Percentiles rank a stretch among this genome's conserved stretches.
phyloP scores from a whole-genome alignment of 2,888 invertebrate species.

The Crepidodera aurea region DNA sequence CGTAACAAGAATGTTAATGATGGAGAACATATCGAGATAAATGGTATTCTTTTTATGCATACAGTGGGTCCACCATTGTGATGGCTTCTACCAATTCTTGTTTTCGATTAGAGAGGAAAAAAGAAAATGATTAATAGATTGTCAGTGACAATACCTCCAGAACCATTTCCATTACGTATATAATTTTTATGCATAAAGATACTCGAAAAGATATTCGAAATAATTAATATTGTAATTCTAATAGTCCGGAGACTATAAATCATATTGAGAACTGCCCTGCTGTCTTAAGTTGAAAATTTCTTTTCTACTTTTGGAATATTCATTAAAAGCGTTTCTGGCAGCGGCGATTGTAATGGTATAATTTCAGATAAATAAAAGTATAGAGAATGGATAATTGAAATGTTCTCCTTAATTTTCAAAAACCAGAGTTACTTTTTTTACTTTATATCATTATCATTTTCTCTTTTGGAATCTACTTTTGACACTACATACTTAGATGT shows the following conservation, averaged over 20 bases:
- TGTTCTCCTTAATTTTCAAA: no score
- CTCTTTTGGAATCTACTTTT: no score
- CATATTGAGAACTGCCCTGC: constrained; percentile 19
- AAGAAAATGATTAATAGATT: constrained; percentile 18
- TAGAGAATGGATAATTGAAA: no score
- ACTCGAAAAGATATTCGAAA: constrained; percentile 33
- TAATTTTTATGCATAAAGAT: constrained; percentile 35
- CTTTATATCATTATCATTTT: no score
- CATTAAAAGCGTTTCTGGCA: not conserved
- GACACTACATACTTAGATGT: no score
- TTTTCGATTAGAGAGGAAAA: constrained; percentile 10
- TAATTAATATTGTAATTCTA: constrained; percentile 41
- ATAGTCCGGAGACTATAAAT: constrained; percentile 40
- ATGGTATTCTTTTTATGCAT: constrained; percentile 1
- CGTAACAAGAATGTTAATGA: not conserved
- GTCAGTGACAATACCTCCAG: constrained; percentile 10
- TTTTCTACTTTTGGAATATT: constrained; percentile 7
- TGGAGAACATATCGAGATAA: constrained; percentile 6
- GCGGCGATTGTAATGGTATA: no score
- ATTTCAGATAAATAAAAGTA: no score
- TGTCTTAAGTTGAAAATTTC: constrained; percentile 5
- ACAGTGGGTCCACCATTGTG: not conserved
- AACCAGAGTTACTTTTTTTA: no score
- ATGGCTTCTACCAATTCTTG: not conserved
- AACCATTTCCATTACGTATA: constrained; percentile 25